Base-by-base conservation (phyloP, 53 echinoderm and acorn worm species). In the Paracentrotus lividus region DNA sequence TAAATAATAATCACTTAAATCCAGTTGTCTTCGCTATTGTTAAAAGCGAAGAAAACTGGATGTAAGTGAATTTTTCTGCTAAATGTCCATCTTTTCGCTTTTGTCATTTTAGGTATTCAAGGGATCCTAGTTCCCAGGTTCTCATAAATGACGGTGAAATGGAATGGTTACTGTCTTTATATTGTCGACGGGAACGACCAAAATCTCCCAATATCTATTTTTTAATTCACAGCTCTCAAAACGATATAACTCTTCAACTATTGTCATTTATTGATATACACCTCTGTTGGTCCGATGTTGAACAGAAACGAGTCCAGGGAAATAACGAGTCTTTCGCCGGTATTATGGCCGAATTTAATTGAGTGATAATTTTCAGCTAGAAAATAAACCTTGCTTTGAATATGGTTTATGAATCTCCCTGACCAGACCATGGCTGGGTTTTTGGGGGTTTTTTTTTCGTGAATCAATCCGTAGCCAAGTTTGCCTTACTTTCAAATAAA, bases 211-310 rank as follows among this genome's bases (percentile, higher is more conserved):
- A 18, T 36, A 38, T 13, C 5, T 15, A 16, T 0, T 2, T 4
- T 1, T 66, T 31, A 31, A 66, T 66, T 32, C 13, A 66, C 67
- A 67, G 67, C 38, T 40, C 18, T 40, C 40, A 36, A 33, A 72
- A 72, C 72, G 38, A 72, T 72, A 36, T 72, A 38, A 72, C 32
- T 72, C 72, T 36, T 36, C 72, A 36, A 7, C 5, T 15, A 72
- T 38, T 72, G 72, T 72, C 72, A 72, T 72, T 72, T 72, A 72
- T 72, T 20, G 72, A 40, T 72, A 40, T 38, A 38, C 36, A 72
- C 72, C 13, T 26, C 18, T 38, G 38, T 18, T 40, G 40, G 36
- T 2, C 20, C 40, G 72, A 72, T 38, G 10, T 38, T 18, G 72
- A 72, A 32, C 36, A 72, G 40, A 36, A 72, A 36, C 64, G 31